Percentiles rank a stretch among this genome's conserved stretches.
These are phyloP conservation scores for Megalonaias nervosa DNA, from an alignment of 1,140 invertebrate species.

Conservation along the genomic window DNA sequence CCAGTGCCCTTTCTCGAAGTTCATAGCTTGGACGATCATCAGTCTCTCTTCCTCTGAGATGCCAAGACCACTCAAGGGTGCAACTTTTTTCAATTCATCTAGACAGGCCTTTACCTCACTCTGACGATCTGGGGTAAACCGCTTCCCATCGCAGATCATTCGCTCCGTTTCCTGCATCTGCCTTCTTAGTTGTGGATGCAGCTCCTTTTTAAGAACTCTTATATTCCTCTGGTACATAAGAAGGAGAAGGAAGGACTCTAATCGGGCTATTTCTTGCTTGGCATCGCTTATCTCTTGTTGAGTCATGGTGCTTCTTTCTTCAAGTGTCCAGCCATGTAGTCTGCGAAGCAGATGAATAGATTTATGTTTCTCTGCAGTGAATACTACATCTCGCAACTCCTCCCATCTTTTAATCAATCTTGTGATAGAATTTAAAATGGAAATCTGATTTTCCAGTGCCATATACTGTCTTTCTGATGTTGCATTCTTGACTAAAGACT, in stretches of 20 bases:
- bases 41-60: conserved; percentile 74
- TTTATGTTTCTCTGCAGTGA: conserved; percentile 2
- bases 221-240: conserved; percentile 18
- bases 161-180: conserved; percentile 23
- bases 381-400: conserved; percentile 1
- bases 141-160: background rate
- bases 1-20: conserved; percentile 79
- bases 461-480: conserved; percentile 19
- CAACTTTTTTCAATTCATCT: conserved; percentile 26
- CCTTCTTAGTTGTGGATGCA: conserved; percentile 9
- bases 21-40: conserved; percentile 78
- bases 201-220: conserved; percentile 3
- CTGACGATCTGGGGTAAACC: conserved; percentile 3
- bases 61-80: conserved; percentile 58
- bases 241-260: conserved; percentile 9
- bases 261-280: conserved; percentile 15
- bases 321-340: conserved; percentile 17
- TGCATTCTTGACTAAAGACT: background rate
- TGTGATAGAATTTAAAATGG: conserved; percentile 2
- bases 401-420: conserved; percentile 12
- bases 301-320: conserved; percentile 24
- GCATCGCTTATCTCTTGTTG: conserved; percentile 26
- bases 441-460: conserved; percentile 21
- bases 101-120: conserved; percentile 28
- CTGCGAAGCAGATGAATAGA: background rate